A percentile compares a stretch with the other conserved stretches of the same genome.
Conservation (phyloP, 2,797 vertebrate genomes). For the Emydoidea blandingii region DNA sequence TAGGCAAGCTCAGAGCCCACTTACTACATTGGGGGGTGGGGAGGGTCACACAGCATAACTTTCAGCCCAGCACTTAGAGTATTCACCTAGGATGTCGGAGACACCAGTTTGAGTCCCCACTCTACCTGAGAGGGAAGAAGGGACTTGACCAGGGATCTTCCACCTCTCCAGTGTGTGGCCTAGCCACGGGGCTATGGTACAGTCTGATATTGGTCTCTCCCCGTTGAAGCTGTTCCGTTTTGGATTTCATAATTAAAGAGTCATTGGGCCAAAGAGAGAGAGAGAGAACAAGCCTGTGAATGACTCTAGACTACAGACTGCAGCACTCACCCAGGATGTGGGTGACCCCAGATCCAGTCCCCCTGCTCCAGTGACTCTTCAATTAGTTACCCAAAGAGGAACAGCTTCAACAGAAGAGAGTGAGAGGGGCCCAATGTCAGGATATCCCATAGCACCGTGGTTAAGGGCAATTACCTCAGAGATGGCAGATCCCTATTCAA, state of each 20-base stretch:
- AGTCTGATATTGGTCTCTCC: neutral
- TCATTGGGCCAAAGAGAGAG: neutral
- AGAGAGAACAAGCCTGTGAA: neutral
- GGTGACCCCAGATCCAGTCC: neutral
- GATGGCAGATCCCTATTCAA: neutral
- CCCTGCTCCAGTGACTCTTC: neutral
- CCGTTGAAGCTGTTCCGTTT: neutral
- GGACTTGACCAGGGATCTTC: neutral
- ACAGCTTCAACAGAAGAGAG: neutral
- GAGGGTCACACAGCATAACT: neutral
- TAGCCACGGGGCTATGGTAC: neutral
- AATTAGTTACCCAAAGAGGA: neutral
- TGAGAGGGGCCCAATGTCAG: neutral
- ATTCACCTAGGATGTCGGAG: neutral
- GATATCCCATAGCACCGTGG: neutral
- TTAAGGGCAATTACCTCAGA: neutral
- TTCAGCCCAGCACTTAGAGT: neutral
- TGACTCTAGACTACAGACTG: neutral
- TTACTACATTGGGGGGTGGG: neutral
- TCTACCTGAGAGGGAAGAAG: neutral
- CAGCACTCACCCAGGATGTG: neutral
- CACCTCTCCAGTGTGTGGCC: neutral
- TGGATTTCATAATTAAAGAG: neutral
- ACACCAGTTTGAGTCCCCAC: neutral
- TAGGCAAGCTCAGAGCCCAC: neutral